phyloP scores from a whole-genome alignment of 2,888 invertebrate species.

The Apotomis capreana region DNA sequence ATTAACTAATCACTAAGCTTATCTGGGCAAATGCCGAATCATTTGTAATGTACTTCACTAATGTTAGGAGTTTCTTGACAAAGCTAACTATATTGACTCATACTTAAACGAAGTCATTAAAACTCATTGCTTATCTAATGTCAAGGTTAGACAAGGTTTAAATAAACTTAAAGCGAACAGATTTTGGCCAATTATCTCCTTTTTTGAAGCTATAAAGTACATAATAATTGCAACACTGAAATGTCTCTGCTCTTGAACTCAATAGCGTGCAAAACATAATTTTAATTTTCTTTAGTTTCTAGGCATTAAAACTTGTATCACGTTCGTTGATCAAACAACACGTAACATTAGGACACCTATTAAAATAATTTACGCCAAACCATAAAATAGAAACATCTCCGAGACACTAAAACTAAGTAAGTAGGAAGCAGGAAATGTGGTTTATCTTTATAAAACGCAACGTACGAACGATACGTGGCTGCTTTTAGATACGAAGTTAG shows the following conservation, averaged over 20 bases:
- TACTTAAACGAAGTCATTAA: slow-evolving; percentile 33
- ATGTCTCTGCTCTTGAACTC: slow-evolving; percentile 18
- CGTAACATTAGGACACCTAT: slow-evolving; percentile 11
- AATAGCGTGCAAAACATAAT: slow-evolving; percentile 5
- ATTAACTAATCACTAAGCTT: slow-evolving; percentile 33
- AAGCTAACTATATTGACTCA: slow-evolving; percentile 33
- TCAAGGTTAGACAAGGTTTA: slow-evolving; percentile 35
- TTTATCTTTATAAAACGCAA: neutral
- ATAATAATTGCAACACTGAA: slow-evolving; percentile 1
- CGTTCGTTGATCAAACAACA: neutral
- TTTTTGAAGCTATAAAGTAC: slow-evolving; percentile 2
- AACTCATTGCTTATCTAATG: slow-evolving; percentile 27
- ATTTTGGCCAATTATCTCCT: slow-evolving; percentile 19
- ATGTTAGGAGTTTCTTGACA: slow-evolving; percentile 33
- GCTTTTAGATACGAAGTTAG: neutral
- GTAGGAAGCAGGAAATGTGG: slow-evolving; percentile 24
- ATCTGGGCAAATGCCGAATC: slow-evolving; percentile 34
- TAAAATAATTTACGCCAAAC: slow-evolving; percentile 26
- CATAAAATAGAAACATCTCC: slow-evolving; percentile 20
- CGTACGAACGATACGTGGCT: neutral
- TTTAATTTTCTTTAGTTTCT: slow-evolving; percentile 1
- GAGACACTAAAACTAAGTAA: slow-evolving; percentile 6
- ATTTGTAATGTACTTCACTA: slow-evolving; percentile 35
- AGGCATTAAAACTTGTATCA: slow-evolving; percentile 8
- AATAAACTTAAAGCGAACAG: slow-evolving; percentile 13